Evolutionary conservation across 2,797 vertebrate genomes (phyloP).

Genomic region (Argya squamiceps): DNA sequence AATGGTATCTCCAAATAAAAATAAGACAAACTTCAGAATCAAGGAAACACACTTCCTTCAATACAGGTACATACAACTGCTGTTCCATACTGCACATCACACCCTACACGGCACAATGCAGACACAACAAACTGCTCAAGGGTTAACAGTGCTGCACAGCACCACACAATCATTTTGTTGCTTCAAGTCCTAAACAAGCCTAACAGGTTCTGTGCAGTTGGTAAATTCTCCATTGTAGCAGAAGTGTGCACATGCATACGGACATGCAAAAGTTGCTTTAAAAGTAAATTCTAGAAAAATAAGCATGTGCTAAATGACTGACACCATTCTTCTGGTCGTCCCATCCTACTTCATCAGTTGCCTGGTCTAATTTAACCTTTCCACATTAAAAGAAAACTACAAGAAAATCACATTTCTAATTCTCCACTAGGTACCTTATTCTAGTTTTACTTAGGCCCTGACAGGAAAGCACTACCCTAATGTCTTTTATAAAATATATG

Average conservation of each 20-base stretch:
- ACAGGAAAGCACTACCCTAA: neutral
- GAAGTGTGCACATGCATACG: neutral
- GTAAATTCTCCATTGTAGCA: neutral
- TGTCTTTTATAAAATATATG: neutral
- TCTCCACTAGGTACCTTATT: neutral
- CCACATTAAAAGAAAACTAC: neutral
- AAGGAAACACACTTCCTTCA: neutral
- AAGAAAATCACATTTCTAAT: neutral
- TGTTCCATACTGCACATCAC: neutral
- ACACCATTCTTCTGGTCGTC: neutral
- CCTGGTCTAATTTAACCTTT: neutral
- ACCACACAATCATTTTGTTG: neutral
- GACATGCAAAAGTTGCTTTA: neutral
- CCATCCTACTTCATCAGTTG: neutral
- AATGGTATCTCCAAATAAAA: neutral
- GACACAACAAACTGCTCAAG: neutral
- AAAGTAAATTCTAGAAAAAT: neutral
- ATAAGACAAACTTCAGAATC: neutral
- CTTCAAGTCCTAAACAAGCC: neutral
- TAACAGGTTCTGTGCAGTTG: neutral
- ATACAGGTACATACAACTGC: neutral
- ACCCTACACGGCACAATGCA: neutral
- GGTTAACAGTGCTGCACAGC: neutral
- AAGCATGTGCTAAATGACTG: neutral
- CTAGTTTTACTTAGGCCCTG: neutral